Conservation (phyloP, 2,113 vertebrate species). For the Brachypteracias leptosomus region DNA sequence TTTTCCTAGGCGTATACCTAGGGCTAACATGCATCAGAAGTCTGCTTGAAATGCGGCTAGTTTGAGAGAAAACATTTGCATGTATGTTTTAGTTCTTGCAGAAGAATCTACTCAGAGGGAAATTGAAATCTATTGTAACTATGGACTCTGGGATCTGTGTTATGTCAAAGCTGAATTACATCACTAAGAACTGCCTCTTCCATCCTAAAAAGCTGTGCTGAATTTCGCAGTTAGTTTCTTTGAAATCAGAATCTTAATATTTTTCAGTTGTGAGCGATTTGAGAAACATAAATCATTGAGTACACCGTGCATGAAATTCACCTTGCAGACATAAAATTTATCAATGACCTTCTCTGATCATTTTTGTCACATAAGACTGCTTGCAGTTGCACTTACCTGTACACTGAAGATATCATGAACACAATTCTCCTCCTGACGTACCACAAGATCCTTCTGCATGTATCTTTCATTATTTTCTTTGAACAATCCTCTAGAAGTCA, state of each 20-base stretch:
- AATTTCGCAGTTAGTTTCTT: neutral
- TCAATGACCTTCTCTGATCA: neutral
- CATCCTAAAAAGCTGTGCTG: neutral
- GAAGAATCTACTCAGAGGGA: neutral
- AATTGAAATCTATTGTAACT: neutral
- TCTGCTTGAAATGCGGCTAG: neutral
- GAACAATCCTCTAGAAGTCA: conserved; percentile 88
- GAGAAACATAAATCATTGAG: neutral
- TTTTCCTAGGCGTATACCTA: neutral
- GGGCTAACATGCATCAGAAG: neutral
- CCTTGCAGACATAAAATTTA: neutral
- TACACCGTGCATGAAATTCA: neutral
- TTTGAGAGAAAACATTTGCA: neutral
- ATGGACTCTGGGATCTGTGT: neutral
- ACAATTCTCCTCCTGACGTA: conserved; percentile 66
- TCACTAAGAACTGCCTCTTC: neutral
- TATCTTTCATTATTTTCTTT: conserved; percentile 81
- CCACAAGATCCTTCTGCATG: conserved; percentile 68
- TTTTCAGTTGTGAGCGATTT: neutral
- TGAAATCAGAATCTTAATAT: neutral
- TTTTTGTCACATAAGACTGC: neutral
- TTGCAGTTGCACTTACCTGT: conserved; percentile 75
- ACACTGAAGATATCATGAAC: conserved; percentile 75
- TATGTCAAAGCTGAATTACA: neutral
- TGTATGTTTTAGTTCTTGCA: neutral